Conservation (phyloP, 2,797 vertebrate genomes). For the Hoplostethus mediterraneus region DNA sequence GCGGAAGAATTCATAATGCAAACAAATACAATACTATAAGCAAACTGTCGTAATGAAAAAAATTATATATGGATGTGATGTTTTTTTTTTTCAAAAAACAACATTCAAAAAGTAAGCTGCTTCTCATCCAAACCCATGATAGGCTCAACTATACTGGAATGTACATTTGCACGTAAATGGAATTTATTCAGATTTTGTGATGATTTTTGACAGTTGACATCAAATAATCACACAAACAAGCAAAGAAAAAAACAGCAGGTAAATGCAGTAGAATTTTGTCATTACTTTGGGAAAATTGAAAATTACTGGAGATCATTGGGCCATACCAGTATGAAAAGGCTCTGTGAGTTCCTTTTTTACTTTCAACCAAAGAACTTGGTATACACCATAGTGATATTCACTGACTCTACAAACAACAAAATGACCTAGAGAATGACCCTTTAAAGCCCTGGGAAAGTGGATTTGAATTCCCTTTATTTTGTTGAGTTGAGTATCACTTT, state of each 20-base stretch:
- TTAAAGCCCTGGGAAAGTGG: not conserved
- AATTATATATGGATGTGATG: not conserved
- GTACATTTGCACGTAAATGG: conserved; percentile 3
- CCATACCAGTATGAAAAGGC: not conserved
- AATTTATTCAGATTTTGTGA: not conserved
- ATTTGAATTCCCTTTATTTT: too few relatives aligned
- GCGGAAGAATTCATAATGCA: not conserved
- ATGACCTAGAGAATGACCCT: not conserved
- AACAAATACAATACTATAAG: not conserved
- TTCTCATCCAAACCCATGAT: conserved; percentile 1
- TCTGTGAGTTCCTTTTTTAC: too few relatives aligned
- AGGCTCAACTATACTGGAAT: not conserved
- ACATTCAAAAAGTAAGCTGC: too few relatives aligned
- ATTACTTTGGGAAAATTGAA: not conserved
- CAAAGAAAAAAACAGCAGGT: not conserved
- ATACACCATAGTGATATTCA: not conserved
- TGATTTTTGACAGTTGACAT: not conserved
- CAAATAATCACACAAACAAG: not conserved
- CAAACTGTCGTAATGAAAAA: not conserved
- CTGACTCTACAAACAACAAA: not conserved
- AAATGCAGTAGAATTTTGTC: not conserved
- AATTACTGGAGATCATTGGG: not conserved
- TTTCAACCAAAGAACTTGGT: not conserved
- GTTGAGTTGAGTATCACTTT: too few relatives aligned
- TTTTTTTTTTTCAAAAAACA: too few relatives aligned